Base-by-base conservation (phyloP, 2,888 invertebrate genomes). In the Drosophila nr. fundita region DNA sequence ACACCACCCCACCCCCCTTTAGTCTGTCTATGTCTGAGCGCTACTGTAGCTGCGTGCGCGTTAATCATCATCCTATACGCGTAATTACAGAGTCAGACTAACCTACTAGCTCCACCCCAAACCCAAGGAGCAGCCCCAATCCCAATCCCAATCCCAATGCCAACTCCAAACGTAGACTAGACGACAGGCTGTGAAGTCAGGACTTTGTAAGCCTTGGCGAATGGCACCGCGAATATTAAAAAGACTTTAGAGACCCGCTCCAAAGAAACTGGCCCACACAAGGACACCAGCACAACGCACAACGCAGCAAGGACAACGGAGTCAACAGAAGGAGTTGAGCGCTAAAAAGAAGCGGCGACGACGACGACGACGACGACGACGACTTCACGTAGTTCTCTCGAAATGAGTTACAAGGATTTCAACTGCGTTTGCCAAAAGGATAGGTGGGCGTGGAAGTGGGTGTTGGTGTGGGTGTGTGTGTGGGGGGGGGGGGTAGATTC, bases 1-100 rank as follows among this genome's bases (percentile, higher is more conserved):
- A 15, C 36, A 2, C 24, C 24, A 24, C 24, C 24, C 24, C 21
- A 1, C n/a, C 10, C 40, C 38, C 21, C 4, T 21, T 8, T 21
- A 15, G 45, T 45, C 45, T 55, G 55, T 68, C 69, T 36, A 29
- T 55, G 73, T 72, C 78, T 77, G 40, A 45, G 66, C 81, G 32
- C 52, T 68, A 66, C 65, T 73, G 68, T 72, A 32, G 67, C 77
- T 77, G 78, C 83, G 80, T 79, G 88, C 73, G 83, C 89, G 90
- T 91, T 90, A 90, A 91, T 90, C 91, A 90, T 91, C 90, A 90
- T 91, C 82, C 82, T 88, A 85, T 85, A 90, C 90, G 87, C 90
- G 82, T 90, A 90, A 90, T 90, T 90, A 91, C 82, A 90, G 85
- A 87, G 83, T 76, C 88, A 78, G 70, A 78, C 55, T 67, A 24